phyloP scores from a whole-genome alignment of 2,113 vertebrate species.

The Meles meles region DNA sequence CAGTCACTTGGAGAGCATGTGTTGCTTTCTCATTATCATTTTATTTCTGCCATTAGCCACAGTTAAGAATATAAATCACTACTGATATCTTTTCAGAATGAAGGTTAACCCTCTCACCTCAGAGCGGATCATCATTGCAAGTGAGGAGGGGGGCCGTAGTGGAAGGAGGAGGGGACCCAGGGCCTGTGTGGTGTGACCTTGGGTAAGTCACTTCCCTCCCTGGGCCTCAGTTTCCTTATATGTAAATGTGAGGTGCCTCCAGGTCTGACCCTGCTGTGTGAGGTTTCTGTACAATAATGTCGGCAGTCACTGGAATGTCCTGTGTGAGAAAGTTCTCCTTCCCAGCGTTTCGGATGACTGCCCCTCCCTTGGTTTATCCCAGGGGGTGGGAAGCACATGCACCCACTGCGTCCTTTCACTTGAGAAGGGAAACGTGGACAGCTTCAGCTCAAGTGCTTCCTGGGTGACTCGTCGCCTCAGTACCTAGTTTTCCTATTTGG shows the following conservation, averaged over 20 bases:
- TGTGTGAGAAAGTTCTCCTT: neutral
- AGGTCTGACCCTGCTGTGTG: neutral
- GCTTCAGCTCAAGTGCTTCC: neutral
- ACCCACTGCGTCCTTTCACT: neutral
- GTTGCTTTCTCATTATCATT: slow-evolving; percentile 52
- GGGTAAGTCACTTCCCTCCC: neutral
- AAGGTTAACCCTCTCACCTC: slow-evolving; percentile 18
- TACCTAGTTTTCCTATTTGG: neutral
- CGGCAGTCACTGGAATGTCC: neutral
- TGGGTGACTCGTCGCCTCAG: no score
- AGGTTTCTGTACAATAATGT: neutral
- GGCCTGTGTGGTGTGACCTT: neutral
- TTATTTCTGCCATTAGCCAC: slow-evolving; percentile 69
- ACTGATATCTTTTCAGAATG: neutral
- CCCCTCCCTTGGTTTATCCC: no score
- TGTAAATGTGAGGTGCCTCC: neutral
- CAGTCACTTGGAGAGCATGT: slow-evolving; percentile 13
- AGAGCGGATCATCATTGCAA: neutral
- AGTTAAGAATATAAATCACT: slow-evolving; percentile 49
- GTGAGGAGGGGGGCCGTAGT: rapidly evolving
- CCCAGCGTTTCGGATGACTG: neutral
- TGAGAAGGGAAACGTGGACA: neutral
- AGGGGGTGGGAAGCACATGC: no score
- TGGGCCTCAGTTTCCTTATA: neutral
- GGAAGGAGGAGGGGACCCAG: neutral